Evolutionary conservation across 2,113 vertebrate genomes (phyloP).

Genomic region (Mormoops blainvillei): DNA sequence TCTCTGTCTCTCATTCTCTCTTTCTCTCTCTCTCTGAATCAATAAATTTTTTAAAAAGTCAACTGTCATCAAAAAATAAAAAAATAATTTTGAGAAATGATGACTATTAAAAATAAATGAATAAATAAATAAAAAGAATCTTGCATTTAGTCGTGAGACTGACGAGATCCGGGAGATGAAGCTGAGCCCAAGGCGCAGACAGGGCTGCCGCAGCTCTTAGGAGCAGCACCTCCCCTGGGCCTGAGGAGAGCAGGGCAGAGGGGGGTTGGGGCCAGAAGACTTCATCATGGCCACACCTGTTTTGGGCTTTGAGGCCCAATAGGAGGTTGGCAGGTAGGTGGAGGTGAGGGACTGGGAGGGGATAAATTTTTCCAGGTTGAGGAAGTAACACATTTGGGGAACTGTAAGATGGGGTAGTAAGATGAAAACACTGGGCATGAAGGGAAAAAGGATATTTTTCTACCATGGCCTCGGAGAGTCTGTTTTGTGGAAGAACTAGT

Average conservation of each 20-base stretch:
- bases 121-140: background rate
- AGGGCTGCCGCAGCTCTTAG: background rate
- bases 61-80: background rate
- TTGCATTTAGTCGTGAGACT: background rate
- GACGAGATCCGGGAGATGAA: background rate
- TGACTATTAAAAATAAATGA: background rate
- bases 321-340: background rate
- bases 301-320: background rate
- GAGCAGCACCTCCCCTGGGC: background rate
- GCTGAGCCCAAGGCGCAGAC: background rate
- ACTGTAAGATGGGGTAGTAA: background rate
- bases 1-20: too few relatives aligned
- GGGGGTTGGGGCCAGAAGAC: background rate
- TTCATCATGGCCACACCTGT: background rate
- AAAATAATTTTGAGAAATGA: background rate
- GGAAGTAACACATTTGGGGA: background rate
- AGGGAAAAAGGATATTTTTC: background rate
- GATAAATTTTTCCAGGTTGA: background rate
- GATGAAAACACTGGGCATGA: background rate
- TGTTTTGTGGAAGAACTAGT: background rate
- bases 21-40: too few relatives aligned
- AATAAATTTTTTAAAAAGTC: too few relatives aligned
- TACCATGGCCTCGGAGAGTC: background rate
- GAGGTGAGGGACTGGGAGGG: accelerated
- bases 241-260: background rate